These are phyloP conservation scores for Crocallis elinguaria DNA, from an alignment of 2,888 invertebrate species.

Conservation along the genomic window DNA sequence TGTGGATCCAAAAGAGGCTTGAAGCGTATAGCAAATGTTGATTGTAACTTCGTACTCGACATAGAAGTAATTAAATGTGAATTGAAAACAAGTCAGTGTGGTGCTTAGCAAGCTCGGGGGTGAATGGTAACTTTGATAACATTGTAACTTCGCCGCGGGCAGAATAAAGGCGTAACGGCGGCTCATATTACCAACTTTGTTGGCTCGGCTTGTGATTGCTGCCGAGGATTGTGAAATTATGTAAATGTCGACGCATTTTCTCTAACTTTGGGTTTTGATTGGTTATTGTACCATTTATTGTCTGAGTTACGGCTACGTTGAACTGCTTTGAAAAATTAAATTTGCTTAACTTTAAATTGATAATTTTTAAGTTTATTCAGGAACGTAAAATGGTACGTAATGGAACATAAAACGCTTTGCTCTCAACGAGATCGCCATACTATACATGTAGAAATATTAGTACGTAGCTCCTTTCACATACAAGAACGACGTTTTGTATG, in stretches of 20 bases:
- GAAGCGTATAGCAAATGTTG: constrained; percentile 40
- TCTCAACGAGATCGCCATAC: too few species aligned
- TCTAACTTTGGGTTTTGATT: constrained; percentile 36
- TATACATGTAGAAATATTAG: too few species aligned
- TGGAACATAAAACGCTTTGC: too few species aligned
- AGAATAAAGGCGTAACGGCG: constrained; percentile 38
- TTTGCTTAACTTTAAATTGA: too few species aligned
- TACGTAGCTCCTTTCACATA: too few species aligned
- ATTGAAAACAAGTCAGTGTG: constrained; percentile 58
- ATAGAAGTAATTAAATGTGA: constrained; percentile 60
- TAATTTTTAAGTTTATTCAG: too few species aligned
- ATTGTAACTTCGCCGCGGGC: constrained; percentile 39
- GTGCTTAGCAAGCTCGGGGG: constrained; percentile 41
- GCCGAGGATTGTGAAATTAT: constrained; percentile 38
- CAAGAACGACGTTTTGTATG: too few species aligned
- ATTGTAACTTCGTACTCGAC: constrained; percentile 46
- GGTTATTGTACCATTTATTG: constrained; percentile 25
- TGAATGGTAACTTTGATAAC: constrained; percentile 45
- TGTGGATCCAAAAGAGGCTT: constrained; percentile 35
- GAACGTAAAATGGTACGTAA: too few species aligned
- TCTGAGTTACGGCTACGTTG: not conserved
- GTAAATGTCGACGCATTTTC: constrained; percentile 35
- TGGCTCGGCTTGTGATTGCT: constrained; percentile 41
- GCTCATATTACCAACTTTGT: constrained; percentile 38
- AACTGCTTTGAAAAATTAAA: too few species aligned